Evolutionary conservation across 2,113 vertebrate species (phyloP).

Genomic region (Malurus elegans): DNA sequence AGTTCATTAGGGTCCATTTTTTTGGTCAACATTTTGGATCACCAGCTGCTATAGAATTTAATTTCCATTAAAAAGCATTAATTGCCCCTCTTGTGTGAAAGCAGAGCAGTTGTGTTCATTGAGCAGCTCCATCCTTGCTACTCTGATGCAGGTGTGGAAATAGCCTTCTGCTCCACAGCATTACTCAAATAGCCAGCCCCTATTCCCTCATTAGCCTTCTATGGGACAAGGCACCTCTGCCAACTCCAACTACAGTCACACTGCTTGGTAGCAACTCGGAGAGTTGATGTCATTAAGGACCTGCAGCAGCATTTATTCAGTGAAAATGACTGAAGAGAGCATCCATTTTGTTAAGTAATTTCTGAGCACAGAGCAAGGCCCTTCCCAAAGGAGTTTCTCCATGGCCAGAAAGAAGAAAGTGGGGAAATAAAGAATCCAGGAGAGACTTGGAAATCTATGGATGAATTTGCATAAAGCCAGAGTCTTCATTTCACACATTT

Average conservation of each 20-base stretch:
- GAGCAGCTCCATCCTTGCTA: neutral
- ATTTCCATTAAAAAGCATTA: conserved; percentile 56
- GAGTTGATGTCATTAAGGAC: accelerated
- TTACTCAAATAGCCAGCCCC: neutral
- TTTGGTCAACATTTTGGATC: conserved; percentile 61
- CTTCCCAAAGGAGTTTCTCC: neutral
- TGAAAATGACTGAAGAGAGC: neutral
- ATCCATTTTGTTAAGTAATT: neutral
- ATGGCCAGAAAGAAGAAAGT: neutral
- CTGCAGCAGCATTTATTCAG: neutral
- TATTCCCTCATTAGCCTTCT: accelerated
- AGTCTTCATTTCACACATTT: neutral
- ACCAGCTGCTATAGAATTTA: conserved; percentile 53
- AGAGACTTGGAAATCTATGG: neutral
- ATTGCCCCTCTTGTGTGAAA: conserved; percentile 14
- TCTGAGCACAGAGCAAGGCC: neutral
- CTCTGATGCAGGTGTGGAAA: neutral
- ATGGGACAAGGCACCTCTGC: neutral
- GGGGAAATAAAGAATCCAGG: neutral
- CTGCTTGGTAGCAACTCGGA: neutral
- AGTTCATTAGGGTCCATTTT: conserved; percentile 58
- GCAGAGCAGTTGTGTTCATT: neutral
- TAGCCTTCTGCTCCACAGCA: neutral
- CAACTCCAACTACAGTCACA: neutral
- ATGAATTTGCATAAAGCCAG: accelerated